phyloP scores from a whole-genome alignment of 2,888 invertebrate genomes.

The Nysson spinosus region DNA sequence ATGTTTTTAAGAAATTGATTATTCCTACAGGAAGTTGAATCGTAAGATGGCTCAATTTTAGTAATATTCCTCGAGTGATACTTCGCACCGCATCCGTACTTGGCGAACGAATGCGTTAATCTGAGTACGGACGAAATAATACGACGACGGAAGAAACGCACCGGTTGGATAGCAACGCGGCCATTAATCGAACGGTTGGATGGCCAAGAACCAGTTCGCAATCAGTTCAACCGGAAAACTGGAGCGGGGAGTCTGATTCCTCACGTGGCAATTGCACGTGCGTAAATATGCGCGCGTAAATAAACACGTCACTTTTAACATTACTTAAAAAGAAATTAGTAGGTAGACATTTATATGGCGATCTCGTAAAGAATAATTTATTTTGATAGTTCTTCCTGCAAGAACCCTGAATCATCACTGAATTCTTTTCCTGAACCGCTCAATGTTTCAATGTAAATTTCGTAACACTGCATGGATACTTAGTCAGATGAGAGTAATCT shows the following conservation, averaged over 20 bases:
- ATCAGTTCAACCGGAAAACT: conserved; percentile 73
- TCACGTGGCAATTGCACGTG: conserved; percentile 50
- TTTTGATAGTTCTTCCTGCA: too few species aligned
- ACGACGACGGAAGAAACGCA: conserved; percentile 55
- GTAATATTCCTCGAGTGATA: not conserved
- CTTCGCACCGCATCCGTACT: conserved; percentile 37
- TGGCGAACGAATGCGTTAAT: conserved; percentile 55
- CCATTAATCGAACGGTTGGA: conserved; percentile 73
- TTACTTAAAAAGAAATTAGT: too few species aligned
- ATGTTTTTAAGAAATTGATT: too few species aligned
- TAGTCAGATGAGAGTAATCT: too few species aligned
- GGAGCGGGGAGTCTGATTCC: conserved; percentile 33
- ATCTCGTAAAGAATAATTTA: too few species aligned
- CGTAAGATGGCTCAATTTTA: too few species aligned
- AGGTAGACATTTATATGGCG: too few species aligned
- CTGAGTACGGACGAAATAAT: conserved; percentile 47
- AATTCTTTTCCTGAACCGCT: too few species aligned
- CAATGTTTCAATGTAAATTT: too few species aligned
- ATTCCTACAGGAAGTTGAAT: too few species aligned
- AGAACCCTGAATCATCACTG: too few species aligned
- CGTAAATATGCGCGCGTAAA: conserved; percentile 27
- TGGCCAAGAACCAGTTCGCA: conserved; percentile 73
- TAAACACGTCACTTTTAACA: not conserved
- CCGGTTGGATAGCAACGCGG: conserved; percentile 46
- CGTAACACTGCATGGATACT: too few species aligned